Conservation (phyloP, 2,797 vertebrate genomes). For the Melanotaenia maccullochi region DNA sequence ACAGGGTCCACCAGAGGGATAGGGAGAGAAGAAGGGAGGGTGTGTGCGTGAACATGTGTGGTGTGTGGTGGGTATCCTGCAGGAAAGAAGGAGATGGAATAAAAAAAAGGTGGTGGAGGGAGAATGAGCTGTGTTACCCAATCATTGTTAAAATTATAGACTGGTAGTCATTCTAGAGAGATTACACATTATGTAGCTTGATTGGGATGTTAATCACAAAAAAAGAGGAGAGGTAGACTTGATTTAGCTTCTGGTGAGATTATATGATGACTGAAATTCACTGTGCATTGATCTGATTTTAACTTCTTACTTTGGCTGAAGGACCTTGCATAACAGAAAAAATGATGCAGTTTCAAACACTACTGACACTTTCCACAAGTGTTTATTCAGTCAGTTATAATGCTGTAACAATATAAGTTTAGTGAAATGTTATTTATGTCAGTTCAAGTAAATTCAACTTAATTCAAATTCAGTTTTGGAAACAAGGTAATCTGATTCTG, state of each 20-base stretch:
- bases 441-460: neutral
- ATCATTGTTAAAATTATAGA: constrained; percentile 23
- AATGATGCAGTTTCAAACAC: neutral
- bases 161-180: constrained; percentile 18
- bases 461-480: neutral
- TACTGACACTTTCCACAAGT: neutral
- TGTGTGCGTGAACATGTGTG: constrained; percentile 18
- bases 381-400: neutral
- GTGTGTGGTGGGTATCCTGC: constrained; percentile 1
- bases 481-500: neutral
- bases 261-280: constrained; percentile 17
- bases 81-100: constrained; percentile 21
- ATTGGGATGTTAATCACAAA: constrained; percentile 30
- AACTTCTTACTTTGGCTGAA: neutral
- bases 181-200: constrained; percentile 18
- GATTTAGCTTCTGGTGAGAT: constrained; percentile 38
- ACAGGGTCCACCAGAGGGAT: constrained; percentile 47
- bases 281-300: neutral
- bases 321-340: neutral
- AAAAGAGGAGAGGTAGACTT: constrained; percentile 16
- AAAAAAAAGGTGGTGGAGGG: constrained; percentile 12
- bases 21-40: constrained; percentile 4
- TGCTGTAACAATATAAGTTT: neutral
- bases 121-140: neutral
- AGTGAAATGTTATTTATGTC: neutral